Conservation (phyloP, 2,113 vertebrate genomes). For the Callocephalon fimbriatum region DNA sequence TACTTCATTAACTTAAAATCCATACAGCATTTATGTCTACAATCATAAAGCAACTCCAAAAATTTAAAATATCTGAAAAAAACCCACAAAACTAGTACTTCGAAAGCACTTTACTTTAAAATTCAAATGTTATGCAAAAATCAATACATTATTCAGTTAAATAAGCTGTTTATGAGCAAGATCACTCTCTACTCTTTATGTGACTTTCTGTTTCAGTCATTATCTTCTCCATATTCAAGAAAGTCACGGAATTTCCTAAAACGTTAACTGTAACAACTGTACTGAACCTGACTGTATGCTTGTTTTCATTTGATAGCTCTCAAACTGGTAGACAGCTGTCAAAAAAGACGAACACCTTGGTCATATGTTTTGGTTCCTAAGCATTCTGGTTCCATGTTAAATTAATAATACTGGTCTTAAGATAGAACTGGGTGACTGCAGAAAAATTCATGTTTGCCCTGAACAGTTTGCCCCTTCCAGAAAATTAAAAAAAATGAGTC, state of each 20-base stretch:
- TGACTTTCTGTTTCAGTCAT: neutral
- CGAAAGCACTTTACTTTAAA: neutral
- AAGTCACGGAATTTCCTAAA: neutral
- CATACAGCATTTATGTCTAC: neutral
- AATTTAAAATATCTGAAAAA: neutral
- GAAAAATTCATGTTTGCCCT: neutral
- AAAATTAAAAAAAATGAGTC: neutral
- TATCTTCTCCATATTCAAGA: neutral
- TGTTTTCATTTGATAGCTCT: neutral
- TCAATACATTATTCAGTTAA: neutral
- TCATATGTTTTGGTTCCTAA: neutral
- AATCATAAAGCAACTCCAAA: neutral
- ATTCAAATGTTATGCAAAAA: neutral
- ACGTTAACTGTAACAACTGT: neutral
- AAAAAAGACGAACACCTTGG: neutral
- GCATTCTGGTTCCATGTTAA: neutral
- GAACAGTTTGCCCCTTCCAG: neutral
- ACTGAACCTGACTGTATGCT: neutral
- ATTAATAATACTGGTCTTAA: neutral
- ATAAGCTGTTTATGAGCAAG: neutral
- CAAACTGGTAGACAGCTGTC: neutral
- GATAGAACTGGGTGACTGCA: neutral
- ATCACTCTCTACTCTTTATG: neutral
- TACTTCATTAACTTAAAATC: neutral
- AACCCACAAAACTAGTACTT: neutral